Conservation (phyloP, 2,888 invertebrate species). For the Dilophus febrilis region DNA sequence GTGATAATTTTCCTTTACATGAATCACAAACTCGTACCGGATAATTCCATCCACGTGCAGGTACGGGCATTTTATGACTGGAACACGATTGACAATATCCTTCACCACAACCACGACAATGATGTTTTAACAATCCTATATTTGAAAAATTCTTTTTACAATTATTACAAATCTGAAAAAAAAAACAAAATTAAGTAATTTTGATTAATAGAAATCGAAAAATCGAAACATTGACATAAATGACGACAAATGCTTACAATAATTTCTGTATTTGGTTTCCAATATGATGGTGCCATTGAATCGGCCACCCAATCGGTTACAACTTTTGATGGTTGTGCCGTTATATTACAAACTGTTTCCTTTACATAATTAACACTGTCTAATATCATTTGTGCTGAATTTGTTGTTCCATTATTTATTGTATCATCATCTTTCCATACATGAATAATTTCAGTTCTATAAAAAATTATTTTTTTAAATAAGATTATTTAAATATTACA, state of each 20-base stretch:
- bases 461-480: constrained; percentile 1
- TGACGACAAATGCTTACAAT: constrained; percentile 30
- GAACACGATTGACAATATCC: constrained; percentile 64
- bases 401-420: constrained; percentile 32
- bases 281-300: constrained; percentile 56
- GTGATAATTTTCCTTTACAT: constrained; percentile 33
- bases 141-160: constrained; percentile 41
- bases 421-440: constrained; percentile 45
- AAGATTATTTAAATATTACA: background rate
- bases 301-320: constrained; percentile 56
- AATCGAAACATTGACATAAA: constrained; percentile 2
- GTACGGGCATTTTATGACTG: constrained; percentile 46
- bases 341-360: constrained; percentile 43
- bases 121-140: constrained; percentile 45
- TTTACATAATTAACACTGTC: constrained; percentile 46
- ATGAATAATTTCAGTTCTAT: constrained; percentile 44
- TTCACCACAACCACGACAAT: constrained; percentile 62
- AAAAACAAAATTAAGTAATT: background rate
- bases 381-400: constrained; percentile 42
- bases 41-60: constrained; percentile 51
- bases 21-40: constrained; percentile 58
- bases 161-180: constrained; percentile 40
- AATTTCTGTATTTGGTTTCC: constrained; percentile 62
- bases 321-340: constrained; percentile 51
- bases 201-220: constrained; percentile 1